phyloP scores from a whole-genome alignment of 2,113 vertebrate genomes.

The Okapia johnstoni region DNA sequence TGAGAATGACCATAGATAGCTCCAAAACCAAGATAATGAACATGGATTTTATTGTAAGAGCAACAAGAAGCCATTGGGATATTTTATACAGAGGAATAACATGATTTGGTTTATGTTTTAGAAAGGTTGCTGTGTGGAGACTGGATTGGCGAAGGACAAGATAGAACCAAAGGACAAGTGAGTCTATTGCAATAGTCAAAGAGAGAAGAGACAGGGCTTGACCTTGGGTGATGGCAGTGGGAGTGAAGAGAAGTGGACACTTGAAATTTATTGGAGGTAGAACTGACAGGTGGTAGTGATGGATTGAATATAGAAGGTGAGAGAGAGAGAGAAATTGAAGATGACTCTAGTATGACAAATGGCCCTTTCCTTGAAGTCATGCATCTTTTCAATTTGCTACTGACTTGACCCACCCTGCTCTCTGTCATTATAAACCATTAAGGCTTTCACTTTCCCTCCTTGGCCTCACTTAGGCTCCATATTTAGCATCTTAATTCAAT shows the following conservation, averaged over 20 bases:
- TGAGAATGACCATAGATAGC: neutral
- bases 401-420: constrained; percentile 31
- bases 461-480: constrained; percentile 28
- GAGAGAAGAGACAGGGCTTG: neutral
- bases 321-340: constrained; percentile 50
- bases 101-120: neutral
- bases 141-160: neutral
- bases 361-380: constrained; percentile 59
- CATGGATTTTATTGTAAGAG: neutral
- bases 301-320: neutral
- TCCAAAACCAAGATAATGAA: neutral
- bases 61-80: neutral
- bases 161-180: neutral
- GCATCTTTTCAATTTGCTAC: constrained; percentile 51
- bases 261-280: constrained; percentile 51
- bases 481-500: constrained; percentile 71
- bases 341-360: constrained; percentile 56
- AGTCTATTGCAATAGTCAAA: neutral
- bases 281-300: constrained; percentile 36
- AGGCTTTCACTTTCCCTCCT: constrained; percentile 1
- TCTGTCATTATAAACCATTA: constrained; percentile 32
- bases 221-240: constrained; percentile 22
- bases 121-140: neutral
- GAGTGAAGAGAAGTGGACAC: constrained; percentile 14
- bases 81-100: neutral